A percentile compares a stretch with the other conserved stretches of the same genome.
Conservation (phyloP, 2,888 invertebrate genomes). For the Scotopteryx bipunctaria region DNA sequence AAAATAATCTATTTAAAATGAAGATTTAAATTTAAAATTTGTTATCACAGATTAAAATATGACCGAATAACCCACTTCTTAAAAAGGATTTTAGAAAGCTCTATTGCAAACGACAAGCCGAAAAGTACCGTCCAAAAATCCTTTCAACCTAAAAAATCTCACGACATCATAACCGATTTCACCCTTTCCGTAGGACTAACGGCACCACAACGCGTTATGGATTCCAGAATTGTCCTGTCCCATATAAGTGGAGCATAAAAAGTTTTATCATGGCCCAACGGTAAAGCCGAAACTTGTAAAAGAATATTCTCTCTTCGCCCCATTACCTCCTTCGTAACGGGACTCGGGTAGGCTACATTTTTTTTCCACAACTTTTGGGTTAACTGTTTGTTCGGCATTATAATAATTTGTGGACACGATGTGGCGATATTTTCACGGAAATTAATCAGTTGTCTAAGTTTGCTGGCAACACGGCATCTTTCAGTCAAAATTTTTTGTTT, state of each 20-base stretch:
- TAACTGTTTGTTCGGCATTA: conserved; percentile 49
- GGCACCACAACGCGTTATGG: conserved; percentile 51
- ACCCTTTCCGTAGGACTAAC: conserved; percentile 33
- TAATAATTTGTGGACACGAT: conserved; percentile 39
- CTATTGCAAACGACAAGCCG: background rate
- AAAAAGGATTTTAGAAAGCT: background rate
- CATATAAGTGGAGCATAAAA: conserved; percentile 76
- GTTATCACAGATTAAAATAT: background rate
- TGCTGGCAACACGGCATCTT: conserved; percentile 9
- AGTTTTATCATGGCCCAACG: conserved; percentile 73
- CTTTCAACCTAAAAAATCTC: conserved; percentile 18
- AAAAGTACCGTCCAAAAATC: conserved; percentile 10
- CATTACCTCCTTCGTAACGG: conserved; percentile 59
- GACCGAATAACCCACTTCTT: background rate
- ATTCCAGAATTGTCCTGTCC: conserved; percentile 63
- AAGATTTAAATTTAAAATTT: too few species aligned
- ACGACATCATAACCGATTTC: conserved; percentile 30
- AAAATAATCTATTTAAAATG: too few species aligned
- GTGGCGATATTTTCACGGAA: conserved; percentile 26
- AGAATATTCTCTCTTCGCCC: conserved; percentile 68
- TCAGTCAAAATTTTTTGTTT: background rate
- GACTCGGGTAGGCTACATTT: conserved; percentile 48
- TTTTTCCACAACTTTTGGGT: conserved; percentile 54
- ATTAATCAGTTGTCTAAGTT: conserved; percentile 33
- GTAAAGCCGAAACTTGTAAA: conserved; percentile 65